These are phyloP conservation scores for Drosophila algonquin DNA, from an alignment of 2,888 invertebrate species.

Conservation along the genomic window DNA sequence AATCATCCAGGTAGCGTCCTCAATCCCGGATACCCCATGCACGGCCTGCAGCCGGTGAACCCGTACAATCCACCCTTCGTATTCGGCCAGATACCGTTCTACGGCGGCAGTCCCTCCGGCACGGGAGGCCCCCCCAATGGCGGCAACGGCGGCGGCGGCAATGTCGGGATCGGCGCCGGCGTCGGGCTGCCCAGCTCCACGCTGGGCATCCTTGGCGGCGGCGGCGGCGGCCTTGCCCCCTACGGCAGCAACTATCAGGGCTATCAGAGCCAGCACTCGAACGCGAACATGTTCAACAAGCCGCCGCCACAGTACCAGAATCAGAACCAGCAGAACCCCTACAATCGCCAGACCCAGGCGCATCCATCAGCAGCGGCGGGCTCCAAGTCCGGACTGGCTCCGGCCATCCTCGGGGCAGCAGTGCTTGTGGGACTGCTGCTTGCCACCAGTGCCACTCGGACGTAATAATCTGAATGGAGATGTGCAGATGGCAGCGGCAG, in stretches of 20 bases:
- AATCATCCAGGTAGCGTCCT: constrained; percentile 83
- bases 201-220: constrained; percentile 73
- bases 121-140: constrained; percentile 83
- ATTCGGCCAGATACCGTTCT: constrained; percentile 83
- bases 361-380: constrained; percentile 74
- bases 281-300: constrained; percentile 83
- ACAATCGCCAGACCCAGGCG: constrained; percentile 83
- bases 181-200: constrained; percentile 82
- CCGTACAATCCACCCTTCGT: constrained; percentile 83
- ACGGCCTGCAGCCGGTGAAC: constrained; percentile 82
- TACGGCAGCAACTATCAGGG: constrained; percentile 79
- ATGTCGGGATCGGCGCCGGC: constrained; percentile 76
- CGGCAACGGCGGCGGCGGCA: constrained; percentile 70
- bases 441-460: background rate
- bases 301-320: constrained; percentile 83
- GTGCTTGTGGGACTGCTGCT: background rate
- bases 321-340: constrained; percentile 81
- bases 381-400: background rate
- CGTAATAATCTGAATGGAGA: background rate
- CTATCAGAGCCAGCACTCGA: constrained; percentile 72
- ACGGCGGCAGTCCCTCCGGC: constrained; percentile 75
- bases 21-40: constrained; percentile 82
- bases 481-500: background rate
- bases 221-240: constrained; percentile 79
- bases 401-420: background rate